Base-by-base conservation (phyloP, 1,140 invertebrate genomes). In the Cotesia glomerata region DNA sequence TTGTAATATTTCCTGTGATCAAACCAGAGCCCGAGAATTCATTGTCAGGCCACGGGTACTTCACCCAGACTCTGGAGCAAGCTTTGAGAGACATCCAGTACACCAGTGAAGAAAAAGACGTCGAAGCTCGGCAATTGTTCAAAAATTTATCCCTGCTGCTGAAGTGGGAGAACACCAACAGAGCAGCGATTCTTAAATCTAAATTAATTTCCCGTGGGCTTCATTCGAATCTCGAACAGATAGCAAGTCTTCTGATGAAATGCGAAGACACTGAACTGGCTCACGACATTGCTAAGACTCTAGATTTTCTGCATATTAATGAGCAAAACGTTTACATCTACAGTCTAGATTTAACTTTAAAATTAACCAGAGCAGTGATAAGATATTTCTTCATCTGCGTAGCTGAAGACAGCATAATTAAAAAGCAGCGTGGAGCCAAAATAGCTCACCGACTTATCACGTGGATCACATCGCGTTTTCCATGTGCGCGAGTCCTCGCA, bases 311-410 rank as follows among this genome's bases (percentile, higher is more conserved):
- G 13, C 80, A 84, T 71, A 80, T 84, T n/a, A 82, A 79, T 4
- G 77, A 84, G 1, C 79, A 79, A 11, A 74, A 80, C 71, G 77
- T 80, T 68, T 80, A 80, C 73, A 73, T 74, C 32, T 80, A 85
- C 5, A 88, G 86, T 35, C 78, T 90, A 54, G 84, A 88, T 76
- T 84, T 89, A 5, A 83, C 84, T 54, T 74, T 93, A 35, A 93
- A 92, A 82, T 82, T 94, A 4, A 91, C 92, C 0, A 89, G 91
- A 75, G 90, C 92, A 0, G 90, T 91, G 18, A 90, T 94, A 0
- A 90, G 91, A 77, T 94, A 94, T 83, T 94, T 94, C 80, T 95
- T 94, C 84, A 88, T 90, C 51, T 93, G 92, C 74, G 88, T 94
- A 65, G 89, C 88, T 56, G 88, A 93, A 79, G 83, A 89, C 85